Evolutionary conservation across 2,797 vertebrate genomes (phyloP), one percentile per base, ranked within the genome.

Genomic region (Rhabdophis nuchalis): DNA sequence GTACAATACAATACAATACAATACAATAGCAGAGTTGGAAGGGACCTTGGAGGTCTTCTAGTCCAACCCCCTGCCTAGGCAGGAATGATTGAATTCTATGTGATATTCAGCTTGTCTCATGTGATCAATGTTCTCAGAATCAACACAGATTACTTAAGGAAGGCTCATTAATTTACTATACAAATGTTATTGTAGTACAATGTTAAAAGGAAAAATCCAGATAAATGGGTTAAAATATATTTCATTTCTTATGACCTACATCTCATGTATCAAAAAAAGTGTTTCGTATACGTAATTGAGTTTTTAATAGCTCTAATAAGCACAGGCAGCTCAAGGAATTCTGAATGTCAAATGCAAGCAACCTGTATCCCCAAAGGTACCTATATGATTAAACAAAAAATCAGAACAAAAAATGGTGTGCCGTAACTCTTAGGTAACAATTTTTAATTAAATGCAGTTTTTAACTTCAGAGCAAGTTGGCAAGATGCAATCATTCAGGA

Each of bases 51-150:
- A n/a, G n/a, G n/a, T n/a, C n/a, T n/a, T n/a, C n/a, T n/a, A n/a
- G n/a, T n/a, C n/a, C n/a, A n/a, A n/a, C n/a, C n/a, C n/a, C n/a
- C n/a, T n/a, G n/a, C n/a, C n/a, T n/a, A n/a, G n/a, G n/a, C n/a
- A n/a, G n/a, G n/a, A n/a, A 85, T 94, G 93, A 96, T 89, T 95
- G 94, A 92, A 91, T 90, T 89, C 87, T 56, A 92, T 92, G 86
- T 56, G 41, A 8, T 7, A 25, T 41, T 53, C 5, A 91, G 12
- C 32, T 68, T 68, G 36, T 54, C 56, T 36, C 25, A n/a, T 46
- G 20, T n/a, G 29, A 50, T 61, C 46, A 91, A 14, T 25, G 46
- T 29, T 64, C 23, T 68, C 8, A 36, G 53, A 53, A 58, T 52
- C 54, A n/a, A 88, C n/a, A 46, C 32, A 57, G 36, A 72, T 86